Percentiles rank a stretch among this genome's conserved stretches.
Conservation (phyloP, 2,113 vertebrate genomes). For the Eudorcas thomsonii region DNA sequence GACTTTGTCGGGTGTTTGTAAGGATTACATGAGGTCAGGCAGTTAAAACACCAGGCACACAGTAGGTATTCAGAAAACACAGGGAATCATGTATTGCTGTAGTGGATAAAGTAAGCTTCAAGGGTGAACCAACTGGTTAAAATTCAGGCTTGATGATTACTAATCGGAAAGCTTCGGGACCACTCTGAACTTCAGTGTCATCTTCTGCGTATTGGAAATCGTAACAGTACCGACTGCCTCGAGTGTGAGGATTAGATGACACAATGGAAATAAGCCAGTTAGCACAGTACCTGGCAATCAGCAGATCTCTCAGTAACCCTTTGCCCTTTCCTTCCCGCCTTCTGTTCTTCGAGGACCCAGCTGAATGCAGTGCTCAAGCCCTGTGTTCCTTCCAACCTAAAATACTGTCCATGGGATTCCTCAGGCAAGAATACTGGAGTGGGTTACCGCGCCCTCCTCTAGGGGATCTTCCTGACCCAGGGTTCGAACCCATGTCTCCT, state of each 20-base stretch:
- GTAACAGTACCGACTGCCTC: not conserved
- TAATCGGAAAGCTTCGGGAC: not conserved
- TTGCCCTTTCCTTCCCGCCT: not conserved
- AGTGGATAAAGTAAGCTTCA: not conserved
- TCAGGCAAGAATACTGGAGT: no score
- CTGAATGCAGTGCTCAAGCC: not conserved
- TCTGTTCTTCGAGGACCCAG: not conserved
- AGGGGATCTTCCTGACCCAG: no score
- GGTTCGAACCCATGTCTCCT: no score
- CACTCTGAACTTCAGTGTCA: not conserved
- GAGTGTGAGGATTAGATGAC: not conserved
- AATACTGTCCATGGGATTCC: not conserved
- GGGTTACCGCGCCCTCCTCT: no score
- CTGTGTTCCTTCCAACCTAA: not conserved
- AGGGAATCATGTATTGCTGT: not conserved
- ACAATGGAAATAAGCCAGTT: not conserved
- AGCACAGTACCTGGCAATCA: not conserved
- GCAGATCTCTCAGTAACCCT: accelerated
- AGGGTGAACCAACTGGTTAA: not conserved
- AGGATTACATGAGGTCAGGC: not conserved
- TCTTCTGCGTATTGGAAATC: not conserved
- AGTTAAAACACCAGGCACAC: not conserved
- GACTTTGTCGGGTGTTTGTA: not conserved
- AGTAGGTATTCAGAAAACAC: not conserved
- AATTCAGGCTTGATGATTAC: not conserved